Conservation (phyloP, 1,140 invertebrate species). For the Cataglyphis hispanica region DNA sequence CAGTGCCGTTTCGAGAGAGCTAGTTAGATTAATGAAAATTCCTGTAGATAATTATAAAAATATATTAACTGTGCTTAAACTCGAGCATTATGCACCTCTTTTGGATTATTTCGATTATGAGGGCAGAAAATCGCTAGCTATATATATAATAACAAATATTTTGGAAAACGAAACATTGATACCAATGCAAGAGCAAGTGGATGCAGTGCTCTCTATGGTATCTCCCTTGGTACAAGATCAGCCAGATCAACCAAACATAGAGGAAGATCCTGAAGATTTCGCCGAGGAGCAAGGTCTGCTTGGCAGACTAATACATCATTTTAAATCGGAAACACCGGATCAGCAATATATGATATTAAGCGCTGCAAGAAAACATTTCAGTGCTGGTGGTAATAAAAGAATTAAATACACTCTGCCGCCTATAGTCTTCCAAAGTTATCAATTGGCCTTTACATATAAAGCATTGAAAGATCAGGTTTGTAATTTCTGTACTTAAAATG, state of each 20-base stretch:
- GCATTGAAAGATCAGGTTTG: constrained; percentile 91
- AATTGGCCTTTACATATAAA: constrained; percentile 95
- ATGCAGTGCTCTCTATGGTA: constrained; percentile 92
- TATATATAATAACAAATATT: constrained; percentile 95
- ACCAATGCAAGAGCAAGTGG: constrained; percentile 95
- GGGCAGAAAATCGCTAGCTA: constrained; percentile 94
- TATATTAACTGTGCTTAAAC: constrained; percentile 93
- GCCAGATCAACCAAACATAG: constrained; percentile 89
- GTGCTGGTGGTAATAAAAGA: constrained; percentile 94
- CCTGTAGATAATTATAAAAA: constrained; percentile 98
- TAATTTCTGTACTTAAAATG: constrained; percentile 38
- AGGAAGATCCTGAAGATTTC: constrained; percentile 97
- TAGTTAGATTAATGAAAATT: constrained; percentile 97
- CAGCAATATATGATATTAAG: constrained; percentile 97
- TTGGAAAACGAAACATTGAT: constrained; percentile 96
- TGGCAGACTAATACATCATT: constrained; percentile 95
- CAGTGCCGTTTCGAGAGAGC: constrained; percentile 95
- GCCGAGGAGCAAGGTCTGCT: constrained; percentile 98
- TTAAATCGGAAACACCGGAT: constrained; percentile 94
- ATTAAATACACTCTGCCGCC: constrained; percentile 98
- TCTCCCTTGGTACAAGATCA: constrained; percentile 96
- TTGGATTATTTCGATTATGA: constrained; percentile 96
- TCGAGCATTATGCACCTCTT: constrained; percentile 94
- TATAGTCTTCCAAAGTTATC: constrained; percentile 97
- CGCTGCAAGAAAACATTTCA: constrained; percentile 96